Evolutionary conservation across 2,888 invertebrate species (phyloP).

Genomic region (Yponomeuta plumbellus): DNA sequence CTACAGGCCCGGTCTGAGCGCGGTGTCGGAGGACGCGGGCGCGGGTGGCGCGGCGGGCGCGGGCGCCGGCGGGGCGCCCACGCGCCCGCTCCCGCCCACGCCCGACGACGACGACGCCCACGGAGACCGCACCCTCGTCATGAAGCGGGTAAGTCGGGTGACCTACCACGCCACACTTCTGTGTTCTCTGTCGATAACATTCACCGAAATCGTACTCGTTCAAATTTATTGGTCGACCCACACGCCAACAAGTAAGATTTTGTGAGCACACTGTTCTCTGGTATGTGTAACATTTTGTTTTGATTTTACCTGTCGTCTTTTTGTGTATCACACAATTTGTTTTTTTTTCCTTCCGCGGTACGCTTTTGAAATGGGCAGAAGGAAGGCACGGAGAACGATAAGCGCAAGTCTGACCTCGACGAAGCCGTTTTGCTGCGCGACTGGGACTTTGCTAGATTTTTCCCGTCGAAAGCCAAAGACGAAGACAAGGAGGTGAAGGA

Average conservation of each 20-base stretch:
- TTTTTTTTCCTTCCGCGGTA: conserved; percentile 34
- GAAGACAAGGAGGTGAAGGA: conserved; percentile 45
- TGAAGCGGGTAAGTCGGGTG: conserved; percentile 92
- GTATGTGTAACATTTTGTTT: conserved; percentile 18
- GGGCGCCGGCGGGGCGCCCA: conserved; percentile 87
- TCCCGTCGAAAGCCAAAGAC: conserved; percentile 72
- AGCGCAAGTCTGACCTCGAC: conserved; percentile 79
- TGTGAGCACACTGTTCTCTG: conserved; percentile 48
- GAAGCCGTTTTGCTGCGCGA: conserved; percentile 89
- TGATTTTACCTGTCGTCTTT: conserved; percentile 23
- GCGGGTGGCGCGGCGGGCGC: conserved; percentile 43
- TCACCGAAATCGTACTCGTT: conserved; percentile 15
- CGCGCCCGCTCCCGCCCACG: conserved; percentile 94
- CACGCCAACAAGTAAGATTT: conserved; percentile 70
- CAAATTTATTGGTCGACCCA: neutral
- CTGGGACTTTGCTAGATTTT: conserved; percentile 92
- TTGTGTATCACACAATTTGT: conserved; percentile 24
- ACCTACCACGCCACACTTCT: neutral
- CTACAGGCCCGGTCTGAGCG: conserved; percentile 84
- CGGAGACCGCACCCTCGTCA: conserved; percentile 92
- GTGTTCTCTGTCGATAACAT: neutral
- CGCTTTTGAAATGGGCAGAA: conserved; percentile 45
- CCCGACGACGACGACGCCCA: conserved; percentile 91
- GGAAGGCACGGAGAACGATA: conserved; percentile 57
- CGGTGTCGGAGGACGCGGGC: conserved; percentile 69